Conservation (phyloP, 2,888 invertebrate species). For the Panzeria rudis region DNA sequence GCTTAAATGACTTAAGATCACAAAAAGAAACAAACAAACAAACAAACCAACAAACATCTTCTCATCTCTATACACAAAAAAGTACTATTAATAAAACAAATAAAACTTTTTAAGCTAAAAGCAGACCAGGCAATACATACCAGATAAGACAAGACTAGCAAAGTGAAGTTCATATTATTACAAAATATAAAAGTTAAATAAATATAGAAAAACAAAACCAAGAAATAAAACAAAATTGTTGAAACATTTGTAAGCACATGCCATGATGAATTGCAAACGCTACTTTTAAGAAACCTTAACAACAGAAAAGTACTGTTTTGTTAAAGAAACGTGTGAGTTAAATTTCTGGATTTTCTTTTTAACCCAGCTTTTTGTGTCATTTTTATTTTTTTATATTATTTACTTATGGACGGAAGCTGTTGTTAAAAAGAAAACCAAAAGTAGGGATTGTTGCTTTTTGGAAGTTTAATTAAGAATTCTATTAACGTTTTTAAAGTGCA, state of each 20-base stretch:
- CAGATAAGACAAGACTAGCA: neutral
- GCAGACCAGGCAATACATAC: neutral
- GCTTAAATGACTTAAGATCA: slow-evolving; percentile 67
- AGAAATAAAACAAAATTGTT: slow-evolving; percentile 9
- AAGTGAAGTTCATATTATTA: slow-evolving; percentile 18
- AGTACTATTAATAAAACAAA: slow-evolving; percentile 63
- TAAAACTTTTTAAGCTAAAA: slow-evolving; percentile 33
- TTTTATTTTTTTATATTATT: slow-evolving; percentile 16
- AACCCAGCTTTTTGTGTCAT: neutral
- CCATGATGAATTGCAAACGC: slow-evolving; percentile 62
- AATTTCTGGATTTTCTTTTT: slow-evolving; percentile 22
- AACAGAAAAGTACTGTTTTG: slow-evolving; percentile 12
- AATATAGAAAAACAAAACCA: slow-evolving; percentile 22
- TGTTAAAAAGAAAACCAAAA: slow-evolving; percentile 12
- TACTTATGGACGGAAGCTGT: slow-evolving; percentile 47
- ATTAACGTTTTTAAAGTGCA: slow-evolving; percentile 57
- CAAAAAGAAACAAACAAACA: slow-evolving; percentile 36
- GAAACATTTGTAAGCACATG: slow-evolving; percentile 66
- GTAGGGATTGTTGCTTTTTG: slow-evolving; percentile 26
- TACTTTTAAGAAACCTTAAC: slow-evolving; percentile 13
- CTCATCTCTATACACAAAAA: slow-evolving; percentile 11
- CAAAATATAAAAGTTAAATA: slow-evolving; percentile 15
- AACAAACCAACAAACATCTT: slow-evolving; percentile 37
- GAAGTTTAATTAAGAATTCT: slow-evolving; percentile 66
- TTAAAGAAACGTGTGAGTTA: slow-evolving; percentile 62